Base-by-base conservation (phyloP, 1,140 invertebrate species). In the Leucophenga varia region DNA sequence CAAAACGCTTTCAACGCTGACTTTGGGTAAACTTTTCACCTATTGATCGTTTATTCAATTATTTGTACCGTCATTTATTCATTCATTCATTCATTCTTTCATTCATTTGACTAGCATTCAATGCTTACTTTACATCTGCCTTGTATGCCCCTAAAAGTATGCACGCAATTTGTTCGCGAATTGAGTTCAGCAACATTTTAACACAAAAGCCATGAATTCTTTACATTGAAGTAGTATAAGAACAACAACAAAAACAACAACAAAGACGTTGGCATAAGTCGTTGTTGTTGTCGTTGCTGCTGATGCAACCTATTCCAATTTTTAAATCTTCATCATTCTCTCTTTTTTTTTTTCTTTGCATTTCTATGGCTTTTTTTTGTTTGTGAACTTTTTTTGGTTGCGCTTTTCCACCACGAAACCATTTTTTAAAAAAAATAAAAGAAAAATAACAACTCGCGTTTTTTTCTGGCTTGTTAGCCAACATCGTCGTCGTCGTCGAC, bases 21-120 rank as follows among this genome's bases (percentile, higher is more conserved):
- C 31, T 34, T 40, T 34, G 42, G 30, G n/a, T n/a, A 54, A 54
- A 60, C 57, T 59, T 54, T 64, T 64, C 61, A 60, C 61, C 61
- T 60, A 64, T 64, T 64, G 61, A 64, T 64, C 54, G 61, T 40
- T 56, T 40, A 59, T 64, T 64, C 60, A 64, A 64, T 64, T 64
- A 64, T 59, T 59, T 64, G 54, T 54, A 45, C 53, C 51, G 56
- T 53, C 53, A 54, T 57, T 63, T 55, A 53, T 39, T 43, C 55
- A 18, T 36, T 34, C n/a, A n/a, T n/a, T n/a, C n/a, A n/a, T n/a
- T n/a, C n/a, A n/a, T n/a, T n/a, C n/a, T n/a, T n/a, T n/a, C n/a
- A n/a, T n/a, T n/a, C n/a, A n/a, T n/a, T n/a, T n/a, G n/a, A n/a
- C n/a, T n/a, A n/a, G n/a, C n/a, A n/a, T n/a, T n/a, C n/a, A n/a